Conservation (phyloP, 2,888 invertebrate species). For the Drosophila kuntzei region DNA sequence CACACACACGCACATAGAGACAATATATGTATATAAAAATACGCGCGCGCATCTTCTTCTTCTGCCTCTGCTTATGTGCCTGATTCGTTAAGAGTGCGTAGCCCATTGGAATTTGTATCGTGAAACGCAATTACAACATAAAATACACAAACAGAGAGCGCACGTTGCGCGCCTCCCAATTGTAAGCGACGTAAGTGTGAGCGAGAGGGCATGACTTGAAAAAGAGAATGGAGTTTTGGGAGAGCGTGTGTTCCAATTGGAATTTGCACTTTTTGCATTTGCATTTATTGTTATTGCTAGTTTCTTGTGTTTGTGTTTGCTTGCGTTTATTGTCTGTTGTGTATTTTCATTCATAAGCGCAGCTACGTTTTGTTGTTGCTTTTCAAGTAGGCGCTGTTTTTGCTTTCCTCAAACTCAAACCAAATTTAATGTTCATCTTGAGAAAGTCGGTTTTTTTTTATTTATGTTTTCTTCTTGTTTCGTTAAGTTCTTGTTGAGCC, state of each 20-base stretch:
- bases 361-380: slow-evolving; percentile 36
- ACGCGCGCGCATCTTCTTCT: slow-evolving; percentile 74
- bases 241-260: slow-evolving; percentile 35
- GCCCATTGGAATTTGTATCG: slow-evolving; percentile 80
- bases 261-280: slow-evolving; percentile 57
- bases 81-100: slow-evolving; percentile 55
- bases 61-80: slow-evolving; percentile 20
- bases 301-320: slow-evolving; percentile 31
- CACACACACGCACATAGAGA: slow-evolving; percentile 17
- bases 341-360: slow-evolving; percentile 78
- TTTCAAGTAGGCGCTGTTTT: slow-evolving; percentile 43
- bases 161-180: slow-evolving; percentile 35
- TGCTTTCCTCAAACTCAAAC: neutral
- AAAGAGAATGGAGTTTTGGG: slow-evolving; percentile 19
- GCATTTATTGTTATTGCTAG: slow-evolving; percentile 31
- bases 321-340: slow-evolving; percentile 40
- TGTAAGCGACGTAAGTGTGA: slow-evolving; percentile 13
- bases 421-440: slow-evolving; percentile 23
- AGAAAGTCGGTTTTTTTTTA: slow-evolving; percentile 1
- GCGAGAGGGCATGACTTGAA: neutral
- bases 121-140: slow-evolving; percentile 80
- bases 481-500: neutral
- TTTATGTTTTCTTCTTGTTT: neutral
- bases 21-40: slow-evolving; percentile 43
- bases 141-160: slow-evolving; percentile 76